Evolutionary conservation across 1,140 invertebrate genomes (phyloP).

Genomic region (Eumaeus atala): DNA sequence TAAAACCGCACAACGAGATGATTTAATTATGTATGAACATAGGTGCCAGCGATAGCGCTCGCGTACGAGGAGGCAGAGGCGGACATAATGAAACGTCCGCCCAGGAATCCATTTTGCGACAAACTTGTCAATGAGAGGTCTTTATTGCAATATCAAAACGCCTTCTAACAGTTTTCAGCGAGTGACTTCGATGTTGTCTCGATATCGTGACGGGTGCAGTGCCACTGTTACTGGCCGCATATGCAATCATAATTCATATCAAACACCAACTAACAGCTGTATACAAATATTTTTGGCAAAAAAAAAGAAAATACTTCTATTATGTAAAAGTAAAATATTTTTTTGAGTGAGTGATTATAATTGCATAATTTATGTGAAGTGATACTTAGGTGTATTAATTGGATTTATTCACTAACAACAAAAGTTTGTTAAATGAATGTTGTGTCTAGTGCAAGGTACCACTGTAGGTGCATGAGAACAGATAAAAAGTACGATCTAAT

Average conservation of each 20-base stretch:
- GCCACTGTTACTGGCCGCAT: conserved; percentile 23
- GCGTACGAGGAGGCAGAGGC: conserved; percentile 98
- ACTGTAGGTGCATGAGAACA: not conserved
- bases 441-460: not conserved
- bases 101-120: conserved; percentile 95
- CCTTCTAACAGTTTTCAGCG: conserved; percentile 54
- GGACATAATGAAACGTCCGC: conserved; percentile 99
- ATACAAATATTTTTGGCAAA: too few species aligned
- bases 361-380: conserved; percentile 7
- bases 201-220: conserved; percentile 52
- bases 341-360: not conserved
- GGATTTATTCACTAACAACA: conserved; percentile 5
- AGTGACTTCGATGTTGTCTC: conserved; percentile 59
- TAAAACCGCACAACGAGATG: too few species aligned
- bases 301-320: not conserved
- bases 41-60: conserved; percentile 98
- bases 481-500: not conserved
- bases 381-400: conserved; percentile 3
- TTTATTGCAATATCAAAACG: conserved; percentile 43
- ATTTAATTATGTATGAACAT: conserved; percentile 53
- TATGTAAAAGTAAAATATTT: not conserved
- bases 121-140: conserved; percentile 98
- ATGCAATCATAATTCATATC: conserved; percentile 41
- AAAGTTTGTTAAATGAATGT: not conserved
- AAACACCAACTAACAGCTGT: too few species aligned